Conservation (phyloP, 2,797 vertebrate genomes). For the Luscinia megarhynchos region DNA sequence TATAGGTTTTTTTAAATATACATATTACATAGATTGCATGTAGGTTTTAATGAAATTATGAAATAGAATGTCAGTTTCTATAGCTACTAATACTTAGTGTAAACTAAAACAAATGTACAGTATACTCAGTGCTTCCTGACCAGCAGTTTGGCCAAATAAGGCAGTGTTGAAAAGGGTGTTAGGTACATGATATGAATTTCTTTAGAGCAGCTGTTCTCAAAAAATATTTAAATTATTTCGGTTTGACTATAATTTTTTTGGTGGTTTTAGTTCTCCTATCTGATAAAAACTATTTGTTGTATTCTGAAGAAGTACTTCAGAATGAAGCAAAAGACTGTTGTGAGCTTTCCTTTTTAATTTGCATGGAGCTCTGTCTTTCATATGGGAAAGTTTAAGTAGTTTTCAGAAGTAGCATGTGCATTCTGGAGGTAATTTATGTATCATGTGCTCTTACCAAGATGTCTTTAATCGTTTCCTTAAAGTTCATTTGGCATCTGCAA, state of each 20-base stretch:
- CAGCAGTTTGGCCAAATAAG: neutral
- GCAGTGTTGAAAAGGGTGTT: neutral
- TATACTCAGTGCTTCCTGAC: neutral
- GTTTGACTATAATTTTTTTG: neutral
- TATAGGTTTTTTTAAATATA: neutral
- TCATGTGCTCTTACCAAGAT: neutral
- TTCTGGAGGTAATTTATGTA: neutral
- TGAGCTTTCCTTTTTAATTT: neutral
- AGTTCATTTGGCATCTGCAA: conserved; percentile 23
- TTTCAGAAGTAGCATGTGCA: neutral
- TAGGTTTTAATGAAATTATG: neutral
- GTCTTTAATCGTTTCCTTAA: conserved; percentile 25
- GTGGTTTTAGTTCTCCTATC: neutral
- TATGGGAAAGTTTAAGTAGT: neutral
- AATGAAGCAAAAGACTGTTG: neutral
- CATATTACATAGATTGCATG: accelerated
- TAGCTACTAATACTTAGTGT: neutral
- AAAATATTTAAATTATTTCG: neutral
- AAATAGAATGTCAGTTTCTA: neutral
- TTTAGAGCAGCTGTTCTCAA: neutral
- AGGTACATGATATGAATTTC: neutral
- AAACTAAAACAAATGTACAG: neutral
- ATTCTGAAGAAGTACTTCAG: neutral
- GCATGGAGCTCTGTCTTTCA: neutral
- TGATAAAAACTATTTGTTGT: neutral